phyloP scores from a whole-genome alignment of 1,140 invertebrate genomes.

The Branchinecta lynchi region DNA sequence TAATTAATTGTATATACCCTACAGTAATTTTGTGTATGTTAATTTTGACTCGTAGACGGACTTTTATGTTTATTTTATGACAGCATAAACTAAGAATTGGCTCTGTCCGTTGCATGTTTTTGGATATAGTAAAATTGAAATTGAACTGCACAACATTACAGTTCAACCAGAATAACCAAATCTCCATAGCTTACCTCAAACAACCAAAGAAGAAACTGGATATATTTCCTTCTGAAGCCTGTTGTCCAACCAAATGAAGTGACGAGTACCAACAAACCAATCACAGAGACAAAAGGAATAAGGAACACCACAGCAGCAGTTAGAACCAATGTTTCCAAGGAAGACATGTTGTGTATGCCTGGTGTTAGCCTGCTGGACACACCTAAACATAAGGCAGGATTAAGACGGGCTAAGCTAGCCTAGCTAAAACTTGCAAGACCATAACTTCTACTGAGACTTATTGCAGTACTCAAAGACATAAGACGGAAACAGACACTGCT shows the following conservation, averaged over 20 bases:
- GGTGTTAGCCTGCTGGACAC: too few species aligned
- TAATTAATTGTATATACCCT: not conserved
- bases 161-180: not conserved
- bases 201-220: not conserved
- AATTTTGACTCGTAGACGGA: not conserved
- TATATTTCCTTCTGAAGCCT: not conserved
- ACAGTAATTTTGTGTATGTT: not conserved
- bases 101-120: not conserved
- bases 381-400: too few species aligned
- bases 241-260: slow-evolving; percentile 2
- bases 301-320: not conserved
- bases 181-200: not conserved
- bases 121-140: too few species aligned
- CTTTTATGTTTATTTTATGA: not conserved
- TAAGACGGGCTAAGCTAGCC: too few species aligned
- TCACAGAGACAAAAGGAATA: not conserved
- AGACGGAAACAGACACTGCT: too few species aligned
- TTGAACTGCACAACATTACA: too few species aligned
- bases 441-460: too few species aligned
- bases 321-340: not conserved
- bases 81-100: not conserved
- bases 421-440: too few species aligned
- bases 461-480: too few species aligned
- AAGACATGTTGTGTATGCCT: not conserved
- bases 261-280: not conserved